Base-by-base conservation (phyloP, 1,140 invertebrate genomes). In the Babylonia areolata region DNA sequence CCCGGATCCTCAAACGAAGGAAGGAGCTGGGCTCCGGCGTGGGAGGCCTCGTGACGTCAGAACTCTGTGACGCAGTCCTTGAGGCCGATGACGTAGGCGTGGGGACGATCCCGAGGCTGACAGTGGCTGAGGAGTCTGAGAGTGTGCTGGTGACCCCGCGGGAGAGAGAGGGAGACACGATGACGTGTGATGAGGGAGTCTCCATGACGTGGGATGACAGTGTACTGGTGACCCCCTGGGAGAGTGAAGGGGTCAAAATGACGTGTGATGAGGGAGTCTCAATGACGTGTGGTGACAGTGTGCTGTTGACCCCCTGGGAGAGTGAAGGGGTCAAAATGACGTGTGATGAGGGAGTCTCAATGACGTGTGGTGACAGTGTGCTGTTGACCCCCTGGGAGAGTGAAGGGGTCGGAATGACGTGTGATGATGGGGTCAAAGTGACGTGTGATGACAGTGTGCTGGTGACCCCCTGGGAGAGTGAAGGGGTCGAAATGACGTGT, bases 1-100 rank as follows among this genome's bases (percentile, higher is more conserved):
- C 82, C 46, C 28, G 20, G 58, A 84, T 84, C 82, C 31, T 40
- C 35, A 84, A 20, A n/a, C 82, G 35, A 20, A 84, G 69, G 39
- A 73, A 42, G 46, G 82, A 75, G 20, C 17, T 71, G 12, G 39
- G 69, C 31, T 75, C 9, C 0, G 33, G 73, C 73, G 9, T 6
- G 3, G 33, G 15, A 11, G 73, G 33, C 15, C 23, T 33, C 17
- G 73, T 35, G 73, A 75, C 23, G 73, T 11, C 15, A 9, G 73
- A 75, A 75, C 9, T 17, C 73, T 20, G 37, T 37, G 73, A 64
- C 20, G 28, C 28, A 64, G 15, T 64, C 28, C 58, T 23, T 64
- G 58, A 64, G 17, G 71, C 33, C 9, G 71, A 5, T 37, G 31
- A 35, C 5, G 71, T 35, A 35, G 71, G 1, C 33, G 71, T 33